Evolutionary conservation across 2,888 invertebrate genomes (phyloP).

Genomic region (Ctena decussata): DNA sequence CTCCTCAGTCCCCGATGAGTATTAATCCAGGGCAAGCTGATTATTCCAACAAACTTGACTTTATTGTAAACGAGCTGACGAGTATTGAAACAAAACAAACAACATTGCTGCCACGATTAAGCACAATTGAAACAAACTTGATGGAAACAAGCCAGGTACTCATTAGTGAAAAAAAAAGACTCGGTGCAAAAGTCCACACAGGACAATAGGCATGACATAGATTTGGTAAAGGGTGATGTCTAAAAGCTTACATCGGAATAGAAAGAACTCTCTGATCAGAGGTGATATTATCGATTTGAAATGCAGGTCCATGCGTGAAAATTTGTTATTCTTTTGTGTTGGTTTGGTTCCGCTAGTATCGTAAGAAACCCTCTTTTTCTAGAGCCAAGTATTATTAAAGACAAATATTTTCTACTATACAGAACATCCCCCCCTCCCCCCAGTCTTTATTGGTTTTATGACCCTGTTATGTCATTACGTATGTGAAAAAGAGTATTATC

Average conservation of each 20-base stretch:
- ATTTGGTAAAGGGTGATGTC: background rate
- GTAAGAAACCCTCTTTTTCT: too few species aligned
- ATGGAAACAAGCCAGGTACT: background rate
- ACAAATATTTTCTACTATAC: too few species aligned
- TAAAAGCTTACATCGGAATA: background rate
- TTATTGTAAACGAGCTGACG: background rate
- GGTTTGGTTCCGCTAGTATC: too few species aligned
- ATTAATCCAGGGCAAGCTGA: background rate
- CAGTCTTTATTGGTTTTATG: too few species aligned
- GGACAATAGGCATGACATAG: background rate
- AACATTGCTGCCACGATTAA: background rate
- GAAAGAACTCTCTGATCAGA: background rate
- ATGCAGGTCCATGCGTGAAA: background rate
- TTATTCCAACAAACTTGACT: background rate
- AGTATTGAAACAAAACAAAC: background rate
- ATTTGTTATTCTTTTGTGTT: background rate
- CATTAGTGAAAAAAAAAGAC: background rate
- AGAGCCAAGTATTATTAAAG: too few species aligned
- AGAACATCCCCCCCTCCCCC: too few species aligned
- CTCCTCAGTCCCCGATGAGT: too few species aligned
- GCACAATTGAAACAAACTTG: background rate
- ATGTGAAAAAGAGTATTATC: too few species aligned
- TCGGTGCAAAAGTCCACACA: background rate
- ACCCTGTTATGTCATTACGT: too few species aligned
- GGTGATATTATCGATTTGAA: background rate